Evolutionary conservation across 1,140 invertebrate species (phyloP), one percentile per base, ranked within the genome.

Genomic region (Drosophila willistoni): DNA sequence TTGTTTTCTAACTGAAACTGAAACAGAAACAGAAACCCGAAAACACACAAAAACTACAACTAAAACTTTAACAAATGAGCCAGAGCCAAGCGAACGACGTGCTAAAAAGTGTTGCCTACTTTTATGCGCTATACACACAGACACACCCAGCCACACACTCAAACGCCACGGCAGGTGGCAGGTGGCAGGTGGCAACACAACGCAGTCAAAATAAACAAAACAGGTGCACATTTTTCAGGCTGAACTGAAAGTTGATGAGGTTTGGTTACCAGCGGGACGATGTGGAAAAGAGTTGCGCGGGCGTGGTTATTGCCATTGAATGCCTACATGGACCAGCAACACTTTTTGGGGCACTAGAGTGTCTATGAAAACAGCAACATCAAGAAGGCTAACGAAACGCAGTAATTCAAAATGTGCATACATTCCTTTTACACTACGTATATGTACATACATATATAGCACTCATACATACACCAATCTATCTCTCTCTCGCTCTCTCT

Each of bases 141-240:
- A 12, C 44, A 51, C 44, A 17, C 42, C 7, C 7, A 19, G 7
- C 9, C 17, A 47, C 17, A 47, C 17, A 19, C 10, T 19, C 1
- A 60, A 64, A 68, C 70, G 64, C 55, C 73, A 59, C 67, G 78
- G 22, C 71, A 72, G 44, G 17, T 19, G 44, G 44, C 71, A 72
- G 44, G 17, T 19, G 44, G 44, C 44, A 22, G 44, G 36, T 39
- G 17, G 44, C 17, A 51, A 51, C 44, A 74, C 33, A 56, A 19
- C 39, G 42, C 54, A 82, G 68, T 79, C 83, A 85, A 86, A 83
- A 86, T 87, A 79, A 87, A 87, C 83, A 87, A 87, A 87, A 71
- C 83, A 86, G 83, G 83, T 86, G 83, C 73, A 73, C 83, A 86
- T 81, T 87, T 82, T 86, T 76, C 79, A 73, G 71, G 65, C 34